Evolutionary conservation across 1,140 invertebrate genomes (phyloP), one percentile per base, ranked within the genome.

Genomic region (Ostrea edulis): DNA sequence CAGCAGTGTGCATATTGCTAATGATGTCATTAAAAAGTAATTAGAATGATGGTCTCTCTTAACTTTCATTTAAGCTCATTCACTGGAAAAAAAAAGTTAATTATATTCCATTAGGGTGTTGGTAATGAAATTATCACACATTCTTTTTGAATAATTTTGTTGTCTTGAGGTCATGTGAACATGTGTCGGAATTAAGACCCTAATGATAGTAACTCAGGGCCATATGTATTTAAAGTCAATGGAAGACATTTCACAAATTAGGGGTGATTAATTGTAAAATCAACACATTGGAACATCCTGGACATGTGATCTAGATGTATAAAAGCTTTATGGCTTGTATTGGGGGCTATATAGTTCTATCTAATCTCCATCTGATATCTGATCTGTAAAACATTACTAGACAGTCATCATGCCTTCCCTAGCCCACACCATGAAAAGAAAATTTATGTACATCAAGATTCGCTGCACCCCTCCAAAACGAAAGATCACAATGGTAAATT

Each of bases 361-460:
- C 8, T 35, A 35, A 77, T 77, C 68, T 77, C 4, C 25, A 77
- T 77, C 68, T 29, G 68, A 29, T 22, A 77, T 35, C 22, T 25
- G 25, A 77, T 14, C 25, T 25, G 2, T 11, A 77, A 17, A 25
- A 77, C 35, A 29, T 11, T 9, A 77, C 4, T 25, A 29, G 68
- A 29, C 68, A 25, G 3, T 12, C 68, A 77, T 77, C 68, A 77
- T 77, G 68, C 68, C 68, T 35, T 77, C 68, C 14, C 11, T 77
- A 14, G 68, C 68, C 25, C 68, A 77, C 25, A 29, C 68, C 8
- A 77, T 77, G 68, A 77, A 77, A 77, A 77, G 25, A 25, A 77
- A 25, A 77, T 77, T 77, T 35, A 77, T 77, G 68, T 77, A 77
- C 68, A 77, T 77, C 68, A 77, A 77, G 68, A 77, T 77, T 29